Conservation (phyloP, 37 sponge, comb jelly and placozoan genomes). For the Corticium candelabrum region DNA sequence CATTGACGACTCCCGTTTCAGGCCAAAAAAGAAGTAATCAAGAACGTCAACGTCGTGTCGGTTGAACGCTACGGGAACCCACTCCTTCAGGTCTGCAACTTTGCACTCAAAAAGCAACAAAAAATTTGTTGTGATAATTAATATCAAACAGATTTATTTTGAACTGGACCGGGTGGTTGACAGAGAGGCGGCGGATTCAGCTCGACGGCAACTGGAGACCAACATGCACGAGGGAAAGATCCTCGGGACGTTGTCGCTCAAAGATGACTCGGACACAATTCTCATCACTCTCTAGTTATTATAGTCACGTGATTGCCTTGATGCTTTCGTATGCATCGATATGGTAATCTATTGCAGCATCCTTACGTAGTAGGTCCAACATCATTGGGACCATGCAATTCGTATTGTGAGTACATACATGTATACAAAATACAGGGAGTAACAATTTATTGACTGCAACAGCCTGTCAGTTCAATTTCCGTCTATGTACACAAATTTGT, state of each 20-base stretch:
- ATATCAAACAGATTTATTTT: background rate
- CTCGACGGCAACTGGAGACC: background rate
- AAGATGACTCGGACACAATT: background rate
- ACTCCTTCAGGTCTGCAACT: background rate
- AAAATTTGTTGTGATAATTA: background rate
- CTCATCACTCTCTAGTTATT: background rate
- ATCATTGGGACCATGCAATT: too few relatives aligned
- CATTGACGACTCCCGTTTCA: too few relatives aligned
- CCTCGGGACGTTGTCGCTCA: background rate
- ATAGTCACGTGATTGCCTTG: too few relatives aligned
- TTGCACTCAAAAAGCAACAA: background rate
- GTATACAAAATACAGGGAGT: too few relatives aligned
- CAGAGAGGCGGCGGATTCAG: background rate
- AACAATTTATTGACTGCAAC: too few relatives aligned
- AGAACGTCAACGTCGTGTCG: background rate
- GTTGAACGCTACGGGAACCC: background rate
- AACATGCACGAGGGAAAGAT: background rate
- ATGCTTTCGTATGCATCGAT: too few relatives aligned
- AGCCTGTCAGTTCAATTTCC: too few relatives aligned
- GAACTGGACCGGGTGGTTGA: background rate
- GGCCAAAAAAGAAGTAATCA: too few relatives aligned
- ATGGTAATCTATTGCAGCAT: too few relatives aligned
- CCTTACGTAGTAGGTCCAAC: too few relatives aligned
- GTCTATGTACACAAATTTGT: too few relatives aligned
- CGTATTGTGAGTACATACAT: too few relatives aligned